These are phyloP conservation scores for Lepisosteus osseus DNA, from an alignment of 2,113 vertebrate genomes.

Conservation along the genomic window DNA sequence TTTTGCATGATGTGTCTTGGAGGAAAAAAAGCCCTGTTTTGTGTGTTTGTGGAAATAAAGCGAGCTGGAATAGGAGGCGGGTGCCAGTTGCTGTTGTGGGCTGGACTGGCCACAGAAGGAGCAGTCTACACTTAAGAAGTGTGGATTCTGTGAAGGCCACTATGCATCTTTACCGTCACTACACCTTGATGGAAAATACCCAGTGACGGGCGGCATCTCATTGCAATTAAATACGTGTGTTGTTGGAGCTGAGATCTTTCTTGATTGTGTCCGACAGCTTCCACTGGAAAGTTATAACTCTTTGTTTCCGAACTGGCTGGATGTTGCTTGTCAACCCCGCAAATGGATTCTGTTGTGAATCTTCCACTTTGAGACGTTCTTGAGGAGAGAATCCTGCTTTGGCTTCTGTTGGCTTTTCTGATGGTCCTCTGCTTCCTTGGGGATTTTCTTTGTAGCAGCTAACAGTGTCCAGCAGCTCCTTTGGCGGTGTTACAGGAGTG, in stretches of 20 bases:
- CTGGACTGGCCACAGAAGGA: constrained; percentile 51
- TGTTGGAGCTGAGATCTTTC: constrained; percentile 36
- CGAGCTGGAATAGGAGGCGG: constrained; percentile 44
- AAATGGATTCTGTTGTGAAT: constrained; percentile 37
- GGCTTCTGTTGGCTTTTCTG: constrained; percentile 43
- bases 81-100: constrained; percentile 50
- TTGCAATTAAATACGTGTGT: constrained; percentile 41
- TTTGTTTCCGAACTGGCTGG: constrained; percentile 46
- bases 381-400: constrained; percentile 30
- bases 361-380: constrained; percentile 27
- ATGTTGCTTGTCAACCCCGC: constrained; percentile 40
- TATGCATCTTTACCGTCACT: constrained; percentile 20
- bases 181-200: constrained; percentile 41
- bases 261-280: constrained; percentile 5
- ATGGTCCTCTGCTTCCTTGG: constrained; percentile 20
- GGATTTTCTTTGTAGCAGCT: constrained; percentile 38
- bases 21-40: constrained; percentile 44
- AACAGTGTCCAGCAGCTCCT: constrained; percentile 16
- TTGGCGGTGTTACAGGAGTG: constrained; percentile 21
- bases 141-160: constrained; percentile 34
- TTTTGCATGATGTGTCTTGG: constrained; percentile 55
- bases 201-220: constrained; percentile 45
- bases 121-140: constrained; percentile 48
- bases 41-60: constrained; percentile 52
- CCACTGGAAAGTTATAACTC: not conserved